These are phyloP conservation scores for Octomys mimax DNA, from an alignment of 2,797 vertebrate genomes.

Conservation along the genomic window DNA sequence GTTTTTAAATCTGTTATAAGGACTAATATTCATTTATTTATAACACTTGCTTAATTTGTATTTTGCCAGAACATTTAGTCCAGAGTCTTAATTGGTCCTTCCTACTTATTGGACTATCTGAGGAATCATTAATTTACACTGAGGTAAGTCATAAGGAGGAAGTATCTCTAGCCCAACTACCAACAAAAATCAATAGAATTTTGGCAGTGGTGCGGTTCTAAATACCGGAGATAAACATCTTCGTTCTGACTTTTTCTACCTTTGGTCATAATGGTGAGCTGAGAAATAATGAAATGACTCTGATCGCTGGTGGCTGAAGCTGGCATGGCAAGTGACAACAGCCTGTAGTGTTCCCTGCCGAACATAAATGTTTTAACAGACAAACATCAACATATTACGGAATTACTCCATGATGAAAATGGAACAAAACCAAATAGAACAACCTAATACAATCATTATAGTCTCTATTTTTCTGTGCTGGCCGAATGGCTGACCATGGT, in stretches of 20 bases:
- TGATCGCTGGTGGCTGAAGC: conserved; percentile 5
- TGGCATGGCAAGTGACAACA: not conserved
- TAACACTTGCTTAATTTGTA: not conserved
- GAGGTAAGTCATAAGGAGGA: not conserved
- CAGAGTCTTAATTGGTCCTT: conserved; percentile 17
- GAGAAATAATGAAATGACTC: conserved; percentile 36
- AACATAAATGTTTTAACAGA: conserved; percentile 41
- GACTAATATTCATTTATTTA: conserved; percentile 42
- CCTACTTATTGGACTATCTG: not conserved
- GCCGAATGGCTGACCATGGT: not conserved
- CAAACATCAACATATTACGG: not conserved
- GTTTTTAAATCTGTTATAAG: not conserved
- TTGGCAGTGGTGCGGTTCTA: not conserved
- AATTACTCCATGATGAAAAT: not conserved
- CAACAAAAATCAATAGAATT: conserved; percentile 1
- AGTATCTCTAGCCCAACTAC: not conserved
- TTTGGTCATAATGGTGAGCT: not conserved
- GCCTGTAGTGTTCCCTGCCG: not conserved
- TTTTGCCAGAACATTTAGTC: not conserved
- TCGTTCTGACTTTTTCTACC: conserved; percentile 1
- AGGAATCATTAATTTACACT: conserved; percentile 10
- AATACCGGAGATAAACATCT: not conserved
- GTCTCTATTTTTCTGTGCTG: not conserved
- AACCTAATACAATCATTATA: not conserved
- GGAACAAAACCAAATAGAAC: conserved; percentile 4